These are phyloP conservation scores for Acanthiza pusilla DNA, from an alignment of 2,797 vertebrate genomes.

Conservation along the genomic window DNA sequence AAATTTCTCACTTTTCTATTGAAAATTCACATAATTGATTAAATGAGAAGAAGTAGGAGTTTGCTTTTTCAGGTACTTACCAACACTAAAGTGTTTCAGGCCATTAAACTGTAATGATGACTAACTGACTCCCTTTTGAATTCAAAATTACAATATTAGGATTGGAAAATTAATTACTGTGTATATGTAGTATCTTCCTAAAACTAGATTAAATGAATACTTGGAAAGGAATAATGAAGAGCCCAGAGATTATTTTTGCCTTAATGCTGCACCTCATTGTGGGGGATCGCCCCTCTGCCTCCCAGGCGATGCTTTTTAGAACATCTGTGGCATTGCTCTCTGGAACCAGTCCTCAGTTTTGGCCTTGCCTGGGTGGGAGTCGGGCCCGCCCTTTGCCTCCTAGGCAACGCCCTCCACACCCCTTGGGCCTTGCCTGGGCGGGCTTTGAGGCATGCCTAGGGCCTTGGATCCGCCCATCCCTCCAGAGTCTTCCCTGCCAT, in stretches of 20 bases:
- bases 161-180: not conserved
- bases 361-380: too few relatives aligned
- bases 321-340: too few relatives aligned
- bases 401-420: too few relatives aligned
- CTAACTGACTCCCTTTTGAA: slow-evolving; percentile 35
- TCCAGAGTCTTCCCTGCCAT: too few relatives aligned
- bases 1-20: not conserved
- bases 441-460: too few relatives aligned
- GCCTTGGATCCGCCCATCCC: too few relatives aligned
- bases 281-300: too few relatives aligned
- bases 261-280: not conserved
- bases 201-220: not conserved
- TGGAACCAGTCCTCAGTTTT: too few relatives aligned
- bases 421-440: too few relatives aligned
- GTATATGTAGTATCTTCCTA: not conserved
- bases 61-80: slow-evolving; percentile 14
- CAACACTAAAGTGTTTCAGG: slow-evolving; percentile 11
- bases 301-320: too few relatives aligned
- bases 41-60: slow-evolving; percentile 2
- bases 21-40: not conserved
- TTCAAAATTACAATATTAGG: slow-evolving; percentile 7
- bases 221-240: not conserved
- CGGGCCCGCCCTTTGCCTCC: too few relatives aligned
- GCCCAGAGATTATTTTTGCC: not conserved
- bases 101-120: slow-evolving; percentile 27